Conservation (phyloP, 2,888 invertebrate species). For the Dastarcus helophoroides region DNA sequence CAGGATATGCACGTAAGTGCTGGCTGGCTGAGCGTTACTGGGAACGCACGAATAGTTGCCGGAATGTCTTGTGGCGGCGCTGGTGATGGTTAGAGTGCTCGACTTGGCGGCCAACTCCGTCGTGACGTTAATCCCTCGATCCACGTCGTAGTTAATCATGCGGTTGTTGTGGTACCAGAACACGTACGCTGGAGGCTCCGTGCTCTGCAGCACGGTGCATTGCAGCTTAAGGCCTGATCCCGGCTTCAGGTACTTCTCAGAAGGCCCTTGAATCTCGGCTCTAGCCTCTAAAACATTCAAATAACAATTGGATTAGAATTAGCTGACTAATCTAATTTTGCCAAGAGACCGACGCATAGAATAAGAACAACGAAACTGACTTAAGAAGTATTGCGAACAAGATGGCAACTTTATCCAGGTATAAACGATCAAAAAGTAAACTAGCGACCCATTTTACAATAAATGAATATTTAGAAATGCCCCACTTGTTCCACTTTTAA, state of each 20-base stretch:
- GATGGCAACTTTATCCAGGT: too few species aligned
- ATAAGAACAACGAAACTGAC: too few species aligned
- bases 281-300: slow-evolving; percentile 73
- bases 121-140: slow-evolving; percentile 77
- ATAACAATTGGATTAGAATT: too few species aligned
- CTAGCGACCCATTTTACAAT: too few species aligned
- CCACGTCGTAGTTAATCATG: slow-evolving; percentile 85
- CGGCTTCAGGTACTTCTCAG: slow-evolving; percentile 77
- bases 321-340: too few species aligned
- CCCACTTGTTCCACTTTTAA: too few species aligned
- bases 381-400: too few species aligned
- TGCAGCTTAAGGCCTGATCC: slow-evolving; percentile 73
- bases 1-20: slow-evolving; percentile 80
- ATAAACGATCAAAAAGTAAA: too few species aligned
- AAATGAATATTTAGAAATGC: too few species aligned
- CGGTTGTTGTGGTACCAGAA: slow-evolving; percentile 84
- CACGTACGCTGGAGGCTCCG: slow-evolving; percentile 72
- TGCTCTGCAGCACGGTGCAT: slow-evolving; percentile 73
- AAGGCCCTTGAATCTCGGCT: slow-evolving; percentile 75
- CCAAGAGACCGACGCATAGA: too few species aligned
- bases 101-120: slow-evolving; percentile 62
- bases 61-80: slow-evolving; percentile 58
- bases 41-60: slow-evolving; percentile 85
- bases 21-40: slow-evolving; percentile 78
- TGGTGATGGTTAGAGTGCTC: slow-evolving; percentile 50